A percentile compares a stretch with the other conserved stretches of the same genome.
Evolutionary conservation across 2,888 invertebrate genomes (phyloP).

Genomic region (Holacanthella duospinosa): DNA sequence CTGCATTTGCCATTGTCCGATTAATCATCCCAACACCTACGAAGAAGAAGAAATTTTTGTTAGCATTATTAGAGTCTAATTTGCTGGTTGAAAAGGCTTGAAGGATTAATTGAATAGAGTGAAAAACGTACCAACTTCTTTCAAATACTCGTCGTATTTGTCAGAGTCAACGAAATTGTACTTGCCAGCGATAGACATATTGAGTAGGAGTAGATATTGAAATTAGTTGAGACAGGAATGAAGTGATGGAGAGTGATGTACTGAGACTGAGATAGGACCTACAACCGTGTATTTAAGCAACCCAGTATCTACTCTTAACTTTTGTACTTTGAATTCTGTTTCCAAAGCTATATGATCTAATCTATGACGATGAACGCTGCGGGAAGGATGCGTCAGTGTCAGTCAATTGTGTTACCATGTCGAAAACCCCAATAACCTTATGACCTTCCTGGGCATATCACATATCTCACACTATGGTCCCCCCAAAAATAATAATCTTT

Average conservation of each 20-base stretch:
- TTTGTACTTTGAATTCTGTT: constrained; percentile 3
- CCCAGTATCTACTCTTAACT: background rate
- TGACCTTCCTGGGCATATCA: background rate
- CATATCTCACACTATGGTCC: too few species aligned
- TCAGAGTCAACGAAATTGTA: constrained; percentile 10
- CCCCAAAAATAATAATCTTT: too few species aligned
- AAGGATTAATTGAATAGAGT: background rate
- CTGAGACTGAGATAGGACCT: background rate
- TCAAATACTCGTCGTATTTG: constrained; percentile 25
- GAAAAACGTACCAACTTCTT: constrained; percentile 24
- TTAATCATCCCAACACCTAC: constrained; percentile 22
- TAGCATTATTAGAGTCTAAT: background rate
- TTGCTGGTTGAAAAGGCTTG: background rate
- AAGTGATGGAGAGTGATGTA: background rate
- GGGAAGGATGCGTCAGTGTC: background rate
- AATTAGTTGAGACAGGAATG: background rate
- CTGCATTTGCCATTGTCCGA: constrained; percentile 16
- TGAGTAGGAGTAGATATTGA: background rate
- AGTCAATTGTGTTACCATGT: too few species aligned
- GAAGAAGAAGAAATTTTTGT: background rate
- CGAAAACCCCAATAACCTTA: background rate
- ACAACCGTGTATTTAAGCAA: background rate
- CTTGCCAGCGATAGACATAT: background rate
- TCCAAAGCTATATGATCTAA: background rate
- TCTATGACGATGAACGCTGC: background rate